Base-by-base conservation (phyloP, 2,888 invertebrate species). In the Teinopalpus imperialis region DNA sequence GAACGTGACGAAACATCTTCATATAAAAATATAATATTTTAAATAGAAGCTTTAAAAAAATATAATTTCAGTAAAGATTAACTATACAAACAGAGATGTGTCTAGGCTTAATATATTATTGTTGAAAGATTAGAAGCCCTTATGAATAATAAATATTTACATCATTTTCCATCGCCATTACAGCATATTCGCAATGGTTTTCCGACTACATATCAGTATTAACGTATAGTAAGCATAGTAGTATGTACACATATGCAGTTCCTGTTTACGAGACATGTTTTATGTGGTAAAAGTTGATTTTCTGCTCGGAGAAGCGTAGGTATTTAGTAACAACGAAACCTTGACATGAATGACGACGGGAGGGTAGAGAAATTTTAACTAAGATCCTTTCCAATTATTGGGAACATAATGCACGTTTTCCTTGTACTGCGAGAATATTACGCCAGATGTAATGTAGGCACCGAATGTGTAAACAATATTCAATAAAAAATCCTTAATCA, bases 241-340 rank as follows among this genome's bases (percentile, higher is more conserved):
- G n/a, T n/a, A n/a, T n/a, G n/a, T n/a, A n/a, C n/a, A n/a, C n/a
- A n/a, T n/a, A n/a, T 61, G 54, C 60, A 68, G 70, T 83, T 82
- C 81, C 82, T 80, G 82, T 80, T 82, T 75, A 64, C 69, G 68
- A 82, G 81, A 85, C 82, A 69, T 74, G 81, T 80, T 80, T 75
- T 71, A 72, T 70, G 79, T 77, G 68, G 82, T 86, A 85, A 85
- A 85, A 85, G 83, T 85, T 82, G 85, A 75, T 77, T 82, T 79
- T 77, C 75, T 71, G 64, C 77, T 74, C 64, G 64, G 54, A 73
- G 78, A 80, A 80, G 73, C 68, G 63, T 64, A 69, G 52, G 57
- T 66, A 64, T 70, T 73, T 61, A 61, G 63, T 63, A 69, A 68
- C 56, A 51, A 59, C 45, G 51, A 50, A 65, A 63, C 72, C 71